A percentile compares a stretch with the other conserved stretches of the same genome.
phyloP scores from a whole-genome alignment of 2,888 invertebrate species.

The Plebejus anna region DNA sequence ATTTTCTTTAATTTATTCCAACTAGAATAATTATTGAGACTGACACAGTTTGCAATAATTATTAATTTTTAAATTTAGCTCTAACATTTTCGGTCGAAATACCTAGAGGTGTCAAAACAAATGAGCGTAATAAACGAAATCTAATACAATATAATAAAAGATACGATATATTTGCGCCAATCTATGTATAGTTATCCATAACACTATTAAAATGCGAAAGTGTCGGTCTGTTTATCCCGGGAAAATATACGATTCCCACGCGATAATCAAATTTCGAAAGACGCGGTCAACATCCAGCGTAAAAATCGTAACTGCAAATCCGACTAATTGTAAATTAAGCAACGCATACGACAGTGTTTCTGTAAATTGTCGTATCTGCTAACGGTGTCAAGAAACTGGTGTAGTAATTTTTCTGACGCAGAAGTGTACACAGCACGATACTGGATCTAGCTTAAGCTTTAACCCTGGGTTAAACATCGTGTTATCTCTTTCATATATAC shows the following conservation, averaged over 20 bases:
- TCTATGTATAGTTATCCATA: no score
- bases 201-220: no score
- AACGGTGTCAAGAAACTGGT: constrained; percentile 68
- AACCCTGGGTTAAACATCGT: neutral
- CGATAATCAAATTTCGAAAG: no score
- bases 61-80: neutral
- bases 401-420: constrained; percentile 48
- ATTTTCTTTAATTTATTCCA: neutral
- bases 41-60: neutral
- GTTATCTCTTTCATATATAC: neutral
- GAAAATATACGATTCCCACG: neutral
- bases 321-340: constrained; percentile 2
- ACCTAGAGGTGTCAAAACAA: neutral
- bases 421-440: constrained; percentile 21
- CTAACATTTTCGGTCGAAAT: neutral
- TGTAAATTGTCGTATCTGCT: constrained; percentile 43
- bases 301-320: neutral
- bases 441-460: neutral
- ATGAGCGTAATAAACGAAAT: neutral
- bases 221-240: neutral
- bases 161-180: no score
- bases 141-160: no score
- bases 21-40: neutral
- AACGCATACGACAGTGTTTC: neutral
- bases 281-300: neutral